phyloP scores from a whole-genome alignment of 1,140 invertebrate genomes.

The Heterodera carotae region DNA sequence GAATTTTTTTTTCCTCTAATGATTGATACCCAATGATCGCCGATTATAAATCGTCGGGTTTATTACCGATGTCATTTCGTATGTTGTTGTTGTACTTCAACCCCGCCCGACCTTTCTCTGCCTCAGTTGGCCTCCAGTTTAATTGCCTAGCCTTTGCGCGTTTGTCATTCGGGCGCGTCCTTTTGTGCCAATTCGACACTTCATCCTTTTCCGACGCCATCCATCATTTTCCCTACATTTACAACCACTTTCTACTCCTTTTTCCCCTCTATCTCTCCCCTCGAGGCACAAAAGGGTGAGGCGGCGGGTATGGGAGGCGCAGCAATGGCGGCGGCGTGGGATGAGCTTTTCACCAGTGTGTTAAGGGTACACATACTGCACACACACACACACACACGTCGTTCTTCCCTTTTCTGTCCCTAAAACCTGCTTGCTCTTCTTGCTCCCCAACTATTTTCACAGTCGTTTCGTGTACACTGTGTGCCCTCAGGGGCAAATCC shows the following conservation, averaged over 20 bases:
- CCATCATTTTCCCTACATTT: neutral
- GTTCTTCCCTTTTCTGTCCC: neutral
- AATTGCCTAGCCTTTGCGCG: neutral
- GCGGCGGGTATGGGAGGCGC: too few relatives aligned
- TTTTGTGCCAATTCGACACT: constrained; percentile 2
- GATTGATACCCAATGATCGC: too few relatives aligned
- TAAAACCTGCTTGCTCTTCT: neutral
- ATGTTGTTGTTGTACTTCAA: neutral
- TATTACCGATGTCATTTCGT: neutral
- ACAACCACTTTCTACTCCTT: neutral
- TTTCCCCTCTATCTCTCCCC: neutral
- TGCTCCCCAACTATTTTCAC: neutral
- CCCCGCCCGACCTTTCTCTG: neutral
- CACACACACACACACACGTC: too few relatives aligned
- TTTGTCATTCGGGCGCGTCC: neutral
- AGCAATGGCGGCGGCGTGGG: neutral
- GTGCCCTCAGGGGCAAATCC: neutral
- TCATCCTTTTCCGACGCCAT: neutral
- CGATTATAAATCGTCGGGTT: too few relatives aligned
- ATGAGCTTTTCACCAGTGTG: neutral
- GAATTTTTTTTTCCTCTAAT: neutral
- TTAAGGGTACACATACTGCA: neutral
- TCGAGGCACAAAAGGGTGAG: neutral
- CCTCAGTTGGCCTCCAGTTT: neutral
- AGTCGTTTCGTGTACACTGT: neutral